Base-by-base conservation (phyloP, 2,888 invertebrate genomes). In the Lasius platythorax region DNA sequence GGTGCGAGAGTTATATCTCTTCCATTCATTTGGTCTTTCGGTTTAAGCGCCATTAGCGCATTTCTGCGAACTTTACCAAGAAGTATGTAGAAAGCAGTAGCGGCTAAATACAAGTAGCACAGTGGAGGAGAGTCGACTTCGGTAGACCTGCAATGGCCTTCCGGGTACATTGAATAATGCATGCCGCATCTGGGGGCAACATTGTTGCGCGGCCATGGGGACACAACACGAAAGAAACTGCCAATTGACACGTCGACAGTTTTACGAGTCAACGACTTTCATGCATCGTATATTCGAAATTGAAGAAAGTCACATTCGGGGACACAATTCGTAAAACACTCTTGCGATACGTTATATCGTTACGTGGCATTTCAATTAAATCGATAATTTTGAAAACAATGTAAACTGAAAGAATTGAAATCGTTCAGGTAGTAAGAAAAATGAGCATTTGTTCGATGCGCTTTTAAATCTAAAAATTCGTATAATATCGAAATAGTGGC, bases 101-200 rank as follows among this genome's bases (percentile, higher is more conserved):
- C 76, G 67, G 61, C 50, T 28, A 61, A 61, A 67, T 73, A 73
- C 58, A 61, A 72, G 79, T 72, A 33, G 68, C 18, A 43, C 63
- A 30, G 58, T 40, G 64, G 68, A 73, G 73, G 73, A 53, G 67
- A 82, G 68, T 58, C 68, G 73, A 85, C 87, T 83, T 83, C 66
- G 50, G 72, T 40, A 78, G 74, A 64, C 74, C 53, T 67, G 83
- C 82, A 78, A 75, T 81, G 56, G 84, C 82, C 89, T 89, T 89
- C 89, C 89, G 88, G 84, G 87, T 87, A 85, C 70, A 85, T 87
- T 91, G 91, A 91, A 89, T 91, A 87, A 91, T 89, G 87, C 89
- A 90, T 90, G 67, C 78, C 87, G 43, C 87, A 85, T 73, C 74
- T 66, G 74, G 79, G 83, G 83, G 84, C 79, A 90, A 87, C 85